phyloP scores from a whole-genome alignment of 2,888 invertebrate species.

The Cephus rjabovi region DNA sequence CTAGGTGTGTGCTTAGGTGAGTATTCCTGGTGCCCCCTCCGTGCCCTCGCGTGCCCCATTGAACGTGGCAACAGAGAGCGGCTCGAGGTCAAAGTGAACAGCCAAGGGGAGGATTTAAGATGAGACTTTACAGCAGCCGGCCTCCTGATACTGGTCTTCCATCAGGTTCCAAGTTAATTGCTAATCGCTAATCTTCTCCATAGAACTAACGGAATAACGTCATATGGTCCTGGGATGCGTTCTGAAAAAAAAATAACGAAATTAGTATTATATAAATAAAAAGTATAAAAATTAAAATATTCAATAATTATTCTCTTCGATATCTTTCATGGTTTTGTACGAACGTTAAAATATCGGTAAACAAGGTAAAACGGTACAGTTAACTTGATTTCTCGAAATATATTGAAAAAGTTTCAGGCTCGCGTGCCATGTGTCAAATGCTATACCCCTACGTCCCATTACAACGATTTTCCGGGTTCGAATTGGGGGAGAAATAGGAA shows the following conservation, averaged over 20 bases:
- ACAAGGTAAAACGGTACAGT: background rate
- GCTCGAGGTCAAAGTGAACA: background rate
- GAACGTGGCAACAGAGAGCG: background rate
- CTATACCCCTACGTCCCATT: conserved; percentile 34
- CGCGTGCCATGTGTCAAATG: conserved; percentile 55
- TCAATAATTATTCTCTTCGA: background rate
- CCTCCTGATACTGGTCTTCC: conserved; percentile 14
- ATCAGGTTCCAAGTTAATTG: conserved; percentile 52
- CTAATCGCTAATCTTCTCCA: conserved; percentile 38
- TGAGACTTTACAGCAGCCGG: background rate
- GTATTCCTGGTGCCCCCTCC: background rate
- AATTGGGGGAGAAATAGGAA: conserved; percentile 41
- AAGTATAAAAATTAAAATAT: background rate
- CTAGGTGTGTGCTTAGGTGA: background rate
- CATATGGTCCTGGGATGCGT: background rate
- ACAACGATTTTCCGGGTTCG: conserved; percentile 41
- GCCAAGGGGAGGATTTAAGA: background rate
- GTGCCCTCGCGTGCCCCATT: background rate
- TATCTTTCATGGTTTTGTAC: background rate
- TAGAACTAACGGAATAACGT: conserved; percentile 5
- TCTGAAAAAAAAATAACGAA: background rate
- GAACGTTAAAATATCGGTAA: background rate
- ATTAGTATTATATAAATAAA: background rate
- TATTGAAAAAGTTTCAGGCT: conserved; percentile 8
- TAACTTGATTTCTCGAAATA: background rate